Evolutionary conservation across 1,140 invertebrate genomes (phyloP), one percentile per base, ranked within the genome.

Genomic region (Mercenaria mercenaria): DNA sequence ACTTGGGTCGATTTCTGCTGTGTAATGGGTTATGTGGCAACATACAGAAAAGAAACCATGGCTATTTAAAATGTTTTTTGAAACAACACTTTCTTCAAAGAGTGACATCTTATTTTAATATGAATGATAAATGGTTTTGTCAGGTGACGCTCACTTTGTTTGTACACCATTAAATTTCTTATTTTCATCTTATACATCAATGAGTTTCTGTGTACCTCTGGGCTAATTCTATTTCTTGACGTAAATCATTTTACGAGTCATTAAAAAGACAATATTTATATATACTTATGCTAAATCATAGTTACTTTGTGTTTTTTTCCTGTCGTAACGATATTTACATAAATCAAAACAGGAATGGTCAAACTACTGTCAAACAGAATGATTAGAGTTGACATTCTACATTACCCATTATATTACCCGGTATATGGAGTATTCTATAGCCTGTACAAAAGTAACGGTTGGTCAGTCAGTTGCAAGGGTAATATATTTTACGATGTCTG

Each of bases 161-260:
- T 56, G 50, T 79, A 52, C 47, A 79, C 50, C 76, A 79, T 79
- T 79, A 52, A 29, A n/a, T 56, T 52, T 56, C 43, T 23, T 56
- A 79, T 52, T 34, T 52, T 10, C 43, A 56, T 52, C 43, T 79
- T 74, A 18, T 80, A 56, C 64, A 39, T 81, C 77, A 47, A 69
- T 86, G 74, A 47, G 37, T 86, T 72, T 77, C 11, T 39, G 43
- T 80, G 98, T 98, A 76, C 97, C 98, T 15, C 98, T 99, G 67
- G 47, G 82, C 82, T 39, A 85, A 50, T 69, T 72, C 47, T 43
- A 72, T 69, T 56, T 50, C 37, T 15, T 32, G 34, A 41, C 80
- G 56, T 85, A 72, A 72, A 85, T 85, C 82, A 85, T 50, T 85
- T 74, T 52, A 37, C 52, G 72, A 77, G 32, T 77, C 84, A 61